Evolutionary conservation across 2,888 invertebrate genomes (phyloP), one percentile per base, ranked within the genome.

Genomic region (Caenorhabditis virilis): DNA sequence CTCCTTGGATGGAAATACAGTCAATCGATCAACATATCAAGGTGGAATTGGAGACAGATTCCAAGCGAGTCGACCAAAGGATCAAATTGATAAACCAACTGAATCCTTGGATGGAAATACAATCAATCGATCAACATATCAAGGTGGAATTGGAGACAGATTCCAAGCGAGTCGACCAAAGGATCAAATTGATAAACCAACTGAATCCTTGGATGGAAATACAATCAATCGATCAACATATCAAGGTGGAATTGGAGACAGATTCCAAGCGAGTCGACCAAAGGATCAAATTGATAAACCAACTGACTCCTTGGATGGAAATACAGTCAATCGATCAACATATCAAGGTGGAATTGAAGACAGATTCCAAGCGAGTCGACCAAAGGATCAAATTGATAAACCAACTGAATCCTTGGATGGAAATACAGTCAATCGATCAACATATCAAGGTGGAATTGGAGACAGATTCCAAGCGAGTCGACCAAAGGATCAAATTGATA

Each of bases 331-430:
- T 22, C 23, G 50, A 26, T 26, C 39, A 13, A 50, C 50, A 22
- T 50, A 50, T 39, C 50, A 50, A 39, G 50, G 50, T n/a, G 50
- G 50, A n/a, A 22, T 39, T 43, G 53, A 45, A 11, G 53, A 53
- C 18, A 26, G 52, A 18, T 52, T 35, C 25, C 42, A 41, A 33
- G 30, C 52, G n/a, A 22, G 42, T 1, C 18, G 52, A 23, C 52
- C 52, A 3, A 52, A 52, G 18, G 52, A 52, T 23, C 23, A 23
- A 16, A n/a, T 52, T 5, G 52, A 52, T 20, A 27, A 33, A 26
- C 43, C 52, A 6, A 35, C 6, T 20, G 52, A 52, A 6, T 25
- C 52, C 2, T 7, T 52, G 18, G 52, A 52, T 23, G 38, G 39
- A 2, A 42, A n/a, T 22, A 52, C 52, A 20, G 43, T 52, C 52